Evolutionary conservation across 2,888 invertebrate species (phyloP), one percentile per base, ranked within the genome.

Genomic region (Catocala fraxini): DNA sequence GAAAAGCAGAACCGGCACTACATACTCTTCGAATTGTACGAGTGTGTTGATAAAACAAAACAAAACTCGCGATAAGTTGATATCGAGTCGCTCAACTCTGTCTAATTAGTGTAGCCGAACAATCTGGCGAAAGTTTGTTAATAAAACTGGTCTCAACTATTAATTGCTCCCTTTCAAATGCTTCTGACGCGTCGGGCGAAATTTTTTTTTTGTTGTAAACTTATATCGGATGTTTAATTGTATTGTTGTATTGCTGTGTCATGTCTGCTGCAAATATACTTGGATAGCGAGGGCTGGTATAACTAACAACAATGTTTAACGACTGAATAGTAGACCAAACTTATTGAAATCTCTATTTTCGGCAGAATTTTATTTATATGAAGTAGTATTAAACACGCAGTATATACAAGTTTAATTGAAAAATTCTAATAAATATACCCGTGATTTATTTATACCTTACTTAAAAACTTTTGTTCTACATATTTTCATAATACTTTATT

Each of bases 71-170:
- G 64, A 70, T 70, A 70, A 74, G 59, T 71, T 66, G 47, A 66
- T 60, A 73, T 72, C 67, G 75, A 72, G 72, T 68, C 64, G 15
- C 68, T 62, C 51, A 80, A 81, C 81, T 80, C 70, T 63, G 45
- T 58, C 73, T 85, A 86, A 87, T 87, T 85, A 85, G 81, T 81
- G 81, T 83, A 79, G 67, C 62, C 65, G 74, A 79, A 81, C 81
- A 80, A 82, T 80, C 69, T 73, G 73, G 74, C 7, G 79, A 81
- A 85, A 86, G 83, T 85, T 85, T 80, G 73, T 82, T 84, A 81
- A 83, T 77, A 75, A 82, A 80, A 83, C 82, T 81, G 74, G 63
- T 74, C 71, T 73, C 70, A 83, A 84, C 84, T 85, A 82, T 79
- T 83, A 83, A 84, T 83, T 84, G 82, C 74, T 69, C 59, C 71